These are phyloP conservation scores for Apamea sordens DNA, from an alignment of 2,888 invertebrate species.

Conservation along the genomic window DNA sequence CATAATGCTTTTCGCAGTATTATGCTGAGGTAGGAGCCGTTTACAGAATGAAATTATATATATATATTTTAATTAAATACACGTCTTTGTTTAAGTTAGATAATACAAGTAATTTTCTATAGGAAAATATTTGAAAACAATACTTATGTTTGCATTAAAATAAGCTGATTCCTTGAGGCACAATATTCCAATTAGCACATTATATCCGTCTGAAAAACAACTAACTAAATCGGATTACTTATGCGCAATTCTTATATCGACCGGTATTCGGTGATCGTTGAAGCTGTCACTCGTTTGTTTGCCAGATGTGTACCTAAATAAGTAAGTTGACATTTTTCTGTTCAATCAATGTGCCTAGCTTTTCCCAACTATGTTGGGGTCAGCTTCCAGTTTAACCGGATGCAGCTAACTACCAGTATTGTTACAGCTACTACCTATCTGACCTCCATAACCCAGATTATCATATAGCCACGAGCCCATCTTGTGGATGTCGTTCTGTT, in stretches of 20 bases:
- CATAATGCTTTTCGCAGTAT: too few species aligned
- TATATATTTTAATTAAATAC: too few species aligned
- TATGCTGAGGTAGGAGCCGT: too few species aligned
- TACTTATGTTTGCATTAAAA: conserved; percentile 17
- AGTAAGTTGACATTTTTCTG: background rate
- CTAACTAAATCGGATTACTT: conserved; percentile 32
- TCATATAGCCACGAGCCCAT: background rate
- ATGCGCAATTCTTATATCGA: background rate
- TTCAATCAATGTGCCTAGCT: background rate
- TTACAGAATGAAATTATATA: too few species aligned
- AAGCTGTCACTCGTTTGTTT: background rate
- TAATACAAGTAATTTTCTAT: conserved; percentile 8
- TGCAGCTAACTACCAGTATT: background rate
- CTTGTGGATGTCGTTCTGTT: background rate
- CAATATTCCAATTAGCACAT: conserved; percentile 39
- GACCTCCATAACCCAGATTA: background rate
- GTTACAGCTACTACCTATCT: background rate
- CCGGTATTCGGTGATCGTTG: background rate
- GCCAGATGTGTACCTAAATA: background rate
- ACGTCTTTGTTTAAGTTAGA: background rate
- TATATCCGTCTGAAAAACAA: conserved; percentile 12
- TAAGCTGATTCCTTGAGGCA: conserved; percentile 22
- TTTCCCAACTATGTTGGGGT: background rate
- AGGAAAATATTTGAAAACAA: conserved; percentile 21
- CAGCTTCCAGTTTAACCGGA: background rate